Base-by-base conservation (phyloP, 2,888 invertebrate genomes). In the Elysia crispata region DNA sequence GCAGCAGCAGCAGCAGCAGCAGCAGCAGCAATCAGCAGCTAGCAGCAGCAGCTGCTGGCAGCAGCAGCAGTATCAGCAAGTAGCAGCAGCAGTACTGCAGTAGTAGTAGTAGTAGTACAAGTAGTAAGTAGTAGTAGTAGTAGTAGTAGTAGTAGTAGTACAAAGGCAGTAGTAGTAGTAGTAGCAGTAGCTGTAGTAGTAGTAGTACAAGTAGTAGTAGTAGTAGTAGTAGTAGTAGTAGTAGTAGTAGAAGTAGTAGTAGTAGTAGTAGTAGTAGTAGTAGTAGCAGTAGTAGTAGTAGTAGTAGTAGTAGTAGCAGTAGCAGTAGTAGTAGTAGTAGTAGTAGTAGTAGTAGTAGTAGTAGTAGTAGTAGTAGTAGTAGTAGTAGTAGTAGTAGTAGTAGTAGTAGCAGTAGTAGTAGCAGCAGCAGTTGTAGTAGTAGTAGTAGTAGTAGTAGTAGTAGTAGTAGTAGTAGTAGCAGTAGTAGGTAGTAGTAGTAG, bases 31-130 rank as follows among this genome's bases (percentile, higher is more conserved):
- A n/a, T n/a, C n/a, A n/a, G n/a, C n/a, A n/a, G n/a, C n/a, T n/a
- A n/a, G n/a, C n/a, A n/a, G n/a, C n/a, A n/a, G n/a, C n/a, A n/a
- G n/a, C n/a, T n/a, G 18, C 15, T 54, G 18, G 54, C 18, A 54
- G 54, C 54, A 54, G 54, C 18, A 54, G 54, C 54, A 54, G 54
- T 18, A 54, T 13, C 18, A 54, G 54, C 18, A 54, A 18, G 13
- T 15, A 18, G 13, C 13, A 18, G 13, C 13, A 18, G 15, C 13
- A 18, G 13, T 15, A 18, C 54, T 15, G 54, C 54, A 54, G 54
- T 54, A 54, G 54, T 54, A 54, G 54, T 54, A 54, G 54, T 54
- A 54, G n/a, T n/a, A n/a, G n/a, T n/a, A n/a, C n/a, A n/a, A n/a
- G n/a, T n/a, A n/a, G n/a, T n/a, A n/a, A n/a, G 54, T 54, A 54